Evolutionary conservation across 2,888 invertebrate genomes (phyloP).

Genomic region (Trichopria drosophilae): DNA sequence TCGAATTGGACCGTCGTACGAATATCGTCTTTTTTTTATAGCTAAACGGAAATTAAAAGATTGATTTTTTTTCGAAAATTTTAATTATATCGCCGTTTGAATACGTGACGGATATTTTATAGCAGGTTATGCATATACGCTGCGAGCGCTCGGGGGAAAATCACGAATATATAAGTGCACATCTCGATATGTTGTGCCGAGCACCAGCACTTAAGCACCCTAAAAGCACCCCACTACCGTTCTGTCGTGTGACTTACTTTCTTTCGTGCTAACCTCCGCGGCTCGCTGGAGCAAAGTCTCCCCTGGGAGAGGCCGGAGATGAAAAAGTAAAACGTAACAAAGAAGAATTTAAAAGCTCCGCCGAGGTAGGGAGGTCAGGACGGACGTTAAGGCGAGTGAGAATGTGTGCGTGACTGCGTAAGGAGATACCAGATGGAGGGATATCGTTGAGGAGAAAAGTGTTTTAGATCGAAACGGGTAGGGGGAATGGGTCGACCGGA

Average conservation of each 20-base stretch:
- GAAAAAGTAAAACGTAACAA: too few relatives aligned
- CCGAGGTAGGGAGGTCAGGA: constrained; percentile 20
- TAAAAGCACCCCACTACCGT: constrained; percentile 49
- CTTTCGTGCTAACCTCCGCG: too few relatives aligned
- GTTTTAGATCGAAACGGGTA: too few relatives aligned
- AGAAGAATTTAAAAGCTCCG: too few relatives aligned
- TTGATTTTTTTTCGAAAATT: too few relatives aligned
- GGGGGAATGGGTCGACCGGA: too few relatives aligned
- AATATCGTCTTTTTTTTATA: too few relatives aligned
- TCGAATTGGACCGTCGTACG: too few relatives aligned
- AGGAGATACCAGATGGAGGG: constrained; percentile 26
- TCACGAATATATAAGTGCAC: constrained; percentile 39
- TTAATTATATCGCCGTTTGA: neutral
- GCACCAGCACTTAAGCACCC: constrained; percentile 53
- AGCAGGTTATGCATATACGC: constrained; percentile 32
- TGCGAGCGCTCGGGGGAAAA: too few relatives aligned
- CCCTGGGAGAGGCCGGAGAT: too few relatives aligned
- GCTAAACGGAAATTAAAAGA: too few relatives aligned
- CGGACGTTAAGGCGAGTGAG: constrained; percentile 35
- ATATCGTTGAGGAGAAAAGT: constrained; percentile 39
- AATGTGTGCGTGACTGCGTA: constrained; percentile 48
- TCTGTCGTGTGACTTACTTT: constrained; percentile 41
- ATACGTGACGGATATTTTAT: constrained; percentile 16
- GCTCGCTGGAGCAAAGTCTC: too few relatives aligned
- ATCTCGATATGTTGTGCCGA: constrained; percentile 46